A percentile compares a stretch with the other conserved stretches of the same genome.
phyloP scores from a whole-genome alignment of 2,888 invertebrate species.

The Calephelis perditalis region DNA sequence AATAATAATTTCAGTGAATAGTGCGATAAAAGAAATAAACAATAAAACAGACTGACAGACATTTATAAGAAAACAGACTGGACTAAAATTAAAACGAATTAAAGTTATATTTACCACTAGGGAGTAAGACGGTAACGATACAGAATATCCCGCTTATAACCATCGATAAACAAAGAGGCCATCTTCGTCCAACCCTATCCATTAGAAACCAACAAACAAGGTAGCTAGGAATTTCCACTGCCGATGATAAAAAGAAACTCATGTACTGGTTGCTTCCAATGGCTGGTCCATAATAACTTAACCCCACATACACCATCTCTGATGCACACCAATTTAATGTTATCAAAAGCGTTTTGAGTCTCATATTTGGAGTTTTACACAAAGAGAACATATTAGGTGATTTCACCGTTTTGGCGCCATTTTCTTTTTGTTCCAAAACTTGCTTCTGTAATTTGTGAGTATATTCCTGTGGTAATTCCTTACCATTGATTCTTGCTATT shows the following conservation, averaged over 20 bases:
- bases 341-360: constrained; percentile 90
- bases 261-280: constrained; percentile 92
- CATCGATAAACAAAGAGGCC: constrained; percentile 93
- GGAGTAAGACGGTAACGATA: constrained; percentile 89
- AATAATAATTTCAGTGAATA: too few relatives aligned
- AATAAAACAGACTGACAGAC: too few relatives aligned
- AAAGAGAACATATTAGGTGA: constrained; percentile 79
- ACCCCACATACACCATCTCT: constrained; percentile 93
- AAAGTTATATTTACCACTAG: constrained; percentile 77
- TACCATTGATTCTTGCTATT: constrained; percentile 87
- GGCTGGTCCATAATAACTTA: constrained; percentile 94
- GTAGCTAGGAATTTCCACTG: constrained; percentile 94
- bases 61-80: too few relatives aligned
- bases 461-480: constrained; percentile 85
- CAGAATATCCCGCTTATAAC: constrained; percentile 91
- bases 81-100: too few relatives aligned
- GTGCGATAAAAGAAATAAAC: too few relatives aligned
- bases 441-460: constrained; percentile 84
- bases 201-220: constrained; percentile 92
- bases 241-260: constrained; percentile 91
- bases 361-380: constrained; percentile 91
- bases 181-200: constrained; percentile 91
- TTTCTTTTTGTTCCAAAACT: constrained; percentile 81
- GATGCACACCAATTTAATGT: constrained; percentile 95
- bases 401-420: constrained; percentile 58